Conservation (phyloP, 2,888 invertebrate species). For the Dorcus parallelipipedus region DNA sequence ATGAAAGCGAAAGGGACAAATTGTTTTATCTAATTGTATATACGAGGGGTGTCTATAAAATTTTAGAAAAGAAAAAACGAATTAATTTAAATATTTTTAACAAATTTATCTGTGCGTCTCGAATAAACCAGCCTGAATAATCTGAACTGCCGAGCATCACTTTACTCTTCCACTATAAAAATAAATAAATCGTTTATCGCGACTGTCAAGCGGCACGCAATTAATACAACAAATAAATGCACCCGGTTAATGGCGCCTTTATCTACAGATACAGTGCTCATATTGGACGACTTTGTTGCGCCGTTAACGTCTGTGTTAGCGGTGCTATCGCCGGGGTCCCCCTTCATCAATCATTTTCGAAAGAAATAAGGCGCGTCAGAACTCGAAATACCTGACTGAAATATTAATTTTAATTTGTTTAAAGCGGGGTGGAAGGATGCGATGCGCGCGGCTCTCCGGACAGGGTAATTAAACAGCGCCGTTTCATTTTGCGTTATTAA, state of each 20-base stretch:
- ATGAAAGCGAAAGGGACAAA: too few relatives aligned
- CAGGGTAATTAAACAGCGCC: too few relatives aligned
- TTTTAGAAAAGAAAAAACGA: too few relatives aligned
- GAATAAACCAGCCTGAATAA: neutral
- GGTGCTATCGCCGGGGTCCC: neutral
- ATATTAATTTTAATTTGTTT: neutral
- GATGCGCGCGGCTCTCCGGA: too few relatives aligned
- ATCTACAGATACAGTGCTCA: constrained; percentile 32
- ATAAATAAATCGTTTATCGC: constrained; percentile 1
- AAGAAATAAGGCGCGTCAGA: constrained; percentile 12
- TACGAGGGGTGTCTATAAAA: too few relatives aligned
- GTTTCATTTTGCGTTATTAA: too few relatives aligned
- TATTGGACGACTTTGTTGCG: constrained; percentile 33
- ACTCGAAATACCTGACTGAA: constrained; percentile 4
- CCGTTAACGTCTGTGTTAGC: constrained; percentile 36
- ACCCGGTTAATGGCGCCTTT: constrained; percentile 35
- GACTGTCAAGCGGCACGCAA: constrained; percentile 23
- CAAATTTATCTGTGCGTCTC: too few relatives aligned
- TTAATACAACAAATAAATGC: constrained; percentile 37
- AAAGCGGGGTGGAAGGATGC: too few relatives aligned
- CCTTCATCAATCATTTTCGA: constrained; percentile 10
- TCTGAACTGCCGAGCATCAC: neutral
- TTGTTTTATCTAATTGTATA: too few relatives aligned
- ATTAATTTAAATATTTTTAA: too few relatives aligned
- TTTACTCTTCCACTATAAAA: neutral